phyloP scores from a whole-genome alignment of 2,797 vertebrate species.

The Sebastes hopkinsi region DNA sequence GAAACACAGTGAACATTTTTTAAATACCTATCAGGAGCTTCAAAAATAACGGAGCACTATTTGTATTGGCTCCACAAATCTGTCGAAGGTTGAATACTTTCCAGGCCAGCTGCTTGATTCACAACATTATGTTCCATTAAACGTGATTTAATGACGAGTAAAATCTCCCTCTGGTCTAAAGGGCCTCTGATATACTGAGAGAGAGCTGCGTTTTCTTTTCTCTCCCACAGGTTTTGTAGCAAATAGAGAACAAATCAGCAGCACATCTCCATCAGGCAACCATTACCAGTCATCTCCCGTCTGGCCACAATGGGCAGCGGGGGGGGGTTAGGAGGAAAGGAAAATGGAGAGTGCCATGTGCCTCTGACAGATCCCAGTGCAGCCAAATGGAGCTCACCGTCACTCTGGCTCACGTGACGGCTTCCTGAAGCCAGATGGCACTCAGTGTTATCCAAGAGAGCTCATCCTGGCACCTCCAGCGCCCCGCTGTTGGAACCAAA shows the following conservation, averaged over 20 bases:
- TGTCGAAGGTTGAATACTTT: background rate
- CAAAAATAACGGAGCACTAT: background rate
- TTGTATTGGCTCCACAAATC: background rate
- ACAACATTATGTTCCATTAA: background rate
- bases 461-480: constrained; percentile 17
- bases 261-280: constrained; percentile 20
- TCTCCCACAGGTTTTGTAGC: background rate
- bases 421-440: constrained; percentile 57
- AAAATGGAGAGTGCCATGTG: constrained; percentile 57
- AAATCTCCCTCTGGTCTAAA: background rate
- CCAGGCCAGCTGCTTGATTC: background rate
- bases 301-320: constrained; percentile 1
- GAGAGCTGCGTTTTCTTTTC: background rate
- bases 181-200: background rate
- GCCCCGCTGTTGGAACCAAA: background rate
- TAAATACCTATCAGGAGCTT: background rate
- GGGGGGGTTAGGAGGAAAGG: background rate
- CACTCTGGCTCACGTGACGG: constrained; percentile 50
- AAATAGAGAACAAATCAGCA: constrained; percentile 1
- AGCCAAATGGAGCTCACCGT: constrained; percentile 58
- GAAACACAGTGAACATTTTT: too few relatives aligned
- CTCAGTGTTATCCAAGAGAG: constrained; percentile 29
- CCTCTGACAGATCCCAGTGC: constrained; percentile 64
- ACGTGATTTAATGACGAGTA: background rate
- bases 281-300: constrained; percentile 41